Base-by-base conservation (phyloP, 1,140 invertebrate species). In the Calycopis cecrops region DNA sequence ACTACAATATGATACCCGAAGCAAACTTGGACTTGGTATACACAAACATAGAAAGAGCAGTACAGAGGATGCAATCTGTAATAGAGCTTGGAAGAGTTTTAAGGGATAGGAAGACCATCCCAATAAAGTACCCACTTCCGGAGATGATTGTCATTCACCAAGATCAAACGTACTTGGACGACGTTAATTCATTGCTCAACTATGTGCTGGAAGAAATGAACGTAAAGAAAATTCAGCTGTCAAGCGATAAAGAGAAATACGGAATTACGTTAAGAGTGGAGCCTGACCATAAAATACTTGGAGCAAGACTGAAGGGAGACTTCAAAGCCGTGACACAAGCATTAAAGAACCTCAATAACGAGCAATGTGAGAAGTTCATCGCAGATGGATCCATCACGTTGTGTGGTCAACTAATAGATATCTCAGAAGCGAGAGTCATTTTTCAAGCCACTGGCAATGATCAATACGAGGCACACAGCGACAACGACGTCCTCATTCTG, bases 161-260 rank as follows among this genome's bases (percentile, higher is more conserved):
- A 65, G 94, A 98, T 70, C 70, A 88, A 35, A 79, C 92, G 21
- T 93, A 94, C 63, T 87, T 99, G 35, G 85, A 94, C n/a, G 96
- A 98, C 71, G 90, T 99, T 0, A 81, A 91, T 37, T 92, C 92
- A 8, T 87, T 99, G 17, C 89, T 98, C 74, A 90, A 90, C 21
- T 99, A 99, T 76, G 94, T 99, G 63, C 74, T 96, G 0, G 95
- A 97, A 76, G 99, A 99, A 89, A 90, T 99, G 60, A 99, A 99
- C 87, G 93, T 99, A 0, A 93, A 93, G 52, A 92, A 92, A 65
- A 79, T 99, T n/a, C 95, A 93, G 0, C 89, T 97, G 0, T 98
- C 97, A 10, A 93, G 92, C 9, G 95, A 99, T 69, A 99, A 99
- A 83, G 89, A 94, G 50, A 95, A 94, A 62, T 99, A 98, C 87